Base-by-base conservation (phyloP, 2,797 vertebrate genomes). In the Vultur gryphus region DNA sequence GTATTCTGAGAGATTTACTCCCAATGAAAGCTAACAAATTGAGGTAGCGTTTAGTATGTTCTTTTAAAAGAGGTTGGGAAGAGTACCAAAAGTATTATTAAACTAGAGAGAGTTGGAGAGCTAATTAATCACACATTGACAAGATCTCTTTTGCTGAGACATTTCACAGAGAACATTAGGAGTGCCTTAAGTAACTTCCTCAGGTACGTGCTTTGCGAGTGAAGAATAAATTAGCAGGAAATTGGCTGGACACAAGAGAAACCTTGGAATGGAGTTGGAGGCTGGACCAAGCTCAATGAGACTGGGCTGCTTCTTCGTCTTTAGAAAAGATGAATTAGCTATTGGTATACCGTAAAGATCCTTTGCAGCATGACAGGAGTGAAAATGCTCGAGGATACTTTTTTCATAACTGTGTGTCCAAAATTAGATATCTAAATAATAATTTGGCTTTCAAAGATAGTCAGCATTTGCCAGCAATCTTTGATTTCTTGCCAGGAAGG, bases 91-190 rank as follows among this genome's bases (percentile, higher is more conserved):
- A 91, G 62, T 72, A 43, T 91, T 96, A 95, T 95, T 91, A 95
- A 88, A 94, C 33, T 51, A 65, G 44, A 93, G 44, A 76, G 46
- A 72, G 23, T 28, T 73, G 85, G 77, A 95, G 70, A 90, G 59
- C 93, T 94, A 93, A 87, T 96, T 96, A 94, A 92, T 93, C 84
- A 87, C 83, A 90, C 29, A 59, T 76, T 93, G 91, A 93, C 81
- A 93, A 87, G 80, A 41, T 83, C 41, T 48, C 66, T 82, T 84
- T 58, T 55, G 85, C 73, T 87, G 93, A 93, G 70, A 94, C 48
- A 46, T 92, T 95, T 92, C 67, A 67, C 66, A 90, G 77, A 64
- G 84, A 84, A 81, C 21, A 21, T 18, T 77, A 82, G 64, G 37
- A 94, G 24, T 64, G 44, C 55, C 58, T 87, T 76, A 87, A 93